Percentiles rank a stretch among this genome's conserved stretches.
phyloP scores from a whole-genome alignment of 2,888 invertebrate genomes.

The Drosophila meridionalis region DNA sequence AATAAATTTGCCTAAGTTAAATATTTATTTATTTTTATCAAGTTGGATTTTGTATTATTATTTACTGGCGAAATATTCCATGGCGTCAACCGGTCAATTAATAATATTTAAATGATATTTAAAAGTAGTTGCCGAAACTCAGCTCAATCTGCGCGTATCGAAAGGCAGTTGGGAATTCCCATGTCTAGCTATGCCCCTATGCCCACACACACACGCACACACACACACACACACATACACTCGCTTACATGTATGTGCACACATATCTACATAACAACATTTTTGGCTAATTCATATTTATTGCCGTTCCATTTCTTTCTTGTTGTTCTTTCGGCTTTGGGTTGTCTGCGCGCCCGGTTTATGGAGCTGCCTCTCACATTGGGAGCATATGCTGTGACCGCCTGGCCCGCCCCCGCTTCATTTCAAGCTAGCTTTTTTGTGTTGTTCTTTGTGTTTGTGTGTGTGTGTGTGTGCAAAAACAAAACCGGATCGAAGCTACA shows the following conservation, averaged over 20 bases:
- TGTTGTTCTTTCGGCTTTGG: constrained; percentile 56
- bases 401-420: constrained; percentile 10
- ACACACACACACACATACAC: background rate
- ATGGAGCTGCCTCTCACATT: constrained; percentile 31
- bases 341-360: constrained; percentile 45
- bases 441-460: constrained; percentile 24
- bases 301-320: constrained; percentile 57
- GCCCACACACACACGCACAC: background rate
- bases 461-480: constrained; percentile 27
- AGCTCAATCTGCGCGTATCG: constrained; percentile 39
- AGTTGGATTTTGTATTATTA: background rate
- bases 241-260: background rate
- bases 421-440: constrained; percentile 31
- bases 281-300: constrained; percentile 63
- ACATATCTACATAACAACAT: constrained; percentile 29
- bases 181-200: constrained; percentile 21
- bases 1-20: no score
- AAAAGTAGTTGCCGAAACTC: constrained; percentile 9
- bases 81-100: constrained; percentile 29
- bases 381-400: constrained; percentile 48
- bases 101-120: constrained; percentile 29
- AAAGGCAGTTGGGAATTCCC: constrained; percentile 62
- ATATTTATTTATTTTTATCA: background rate
- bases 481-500: constrained; percentile 62
- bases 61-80: background rate